Percentiles rank a stretch among this genome's conserved stretches.
Evolutionary conservation across 2,888 invertebrate species (phyloP).

Genomic region (Pegoplata infirma): DNA sequence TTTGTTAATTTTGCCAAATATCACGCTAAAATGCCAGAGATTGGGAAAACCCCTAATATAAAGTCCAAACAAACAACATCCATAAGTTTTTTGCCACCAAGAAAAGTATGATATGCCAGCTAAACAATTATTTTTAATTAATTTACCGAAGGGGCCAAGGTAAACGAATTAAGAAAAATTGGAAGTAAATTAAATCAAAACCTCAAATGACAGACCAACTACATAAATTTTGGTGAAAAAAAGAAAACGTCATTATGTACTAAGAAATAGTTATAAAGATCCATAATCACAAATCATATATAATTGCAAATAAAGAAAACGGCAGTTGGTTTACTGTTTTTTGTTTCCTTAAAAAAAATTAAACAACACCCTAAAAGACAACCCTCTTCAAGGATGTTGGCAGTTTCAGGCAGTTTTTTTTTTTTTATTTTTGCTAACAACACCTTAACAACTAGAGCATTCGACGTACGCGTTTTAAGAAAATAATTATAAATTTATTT

Average conservation of each 20-base stretch:
- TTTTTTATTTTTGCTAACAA: constrained; percentile 7
- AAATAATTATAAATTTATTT: constrained; percentile 2
- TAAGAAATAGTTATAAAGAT: neutral
- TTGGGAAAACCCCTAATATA: neutral
- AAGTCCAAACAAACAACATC: constrained; percentile 20
- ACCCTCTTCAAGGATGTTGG: constrained; percentile 33
- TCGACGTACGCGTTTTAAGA: neutral
- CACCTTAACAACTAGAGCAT: constrained; percentile 40
- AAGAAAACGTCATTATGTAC: neutral
- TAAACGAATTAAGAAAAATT: neutral
- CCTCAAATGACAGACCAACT: constrained; percentile 16
- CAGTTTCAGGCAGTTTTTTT: constrained; percentile 25
- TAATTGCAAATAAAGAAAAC: constrained; percentile 42
- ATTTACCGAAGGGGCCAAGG: constrained; percentile 33
- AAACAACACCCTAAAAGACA: constrained; percentile 37
- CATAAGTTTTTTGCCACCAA: neutral
- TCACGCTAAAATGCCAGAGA: too few species aligned
- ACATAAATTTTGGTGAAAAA: too few species aligned
- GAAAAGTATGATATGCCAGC: constrained; percentile 12
- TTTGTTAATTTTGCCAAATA: too few species aligned
- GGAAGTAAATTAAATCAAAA: constrained; percentile 29
- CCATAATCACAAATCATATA: constrained; percentile 35
- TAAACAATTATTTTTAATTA: constrained; percentile 44
- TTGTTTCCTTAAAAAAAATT: constrained; percentile 6
- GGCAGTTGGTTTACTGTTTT: constrained; percentile 31